Evolutionary conservation across 2,113 vertebrate genomes (phyloP).

Genomic region (Nibea coibor): DNA sequence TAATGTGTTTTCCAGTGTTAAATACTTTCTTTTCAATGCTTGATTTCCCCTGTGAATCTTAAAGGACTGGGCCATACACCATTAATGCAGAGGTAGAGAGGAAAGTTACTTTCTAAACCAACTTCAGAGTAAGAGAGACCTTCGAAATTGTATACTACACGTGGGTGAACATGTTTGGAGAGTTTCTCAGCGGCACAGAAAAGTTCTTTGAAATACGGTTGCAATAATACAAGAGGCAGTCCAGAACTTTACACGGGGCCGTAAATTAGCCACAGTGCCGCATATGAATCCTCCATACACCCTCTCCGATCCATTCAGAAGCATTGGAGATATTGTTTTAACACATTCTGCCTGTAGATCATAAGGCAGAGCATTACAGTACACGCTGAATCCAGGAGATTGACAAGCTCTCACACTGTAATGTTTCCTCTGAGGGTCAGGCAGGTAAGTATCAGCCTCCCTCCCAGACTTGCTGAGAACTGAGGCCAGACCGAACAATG

Average conservation of each 20-base stretch:
- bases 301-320: conserved; percentile 56
- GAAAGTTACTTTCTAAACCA: conserved; percentile 66
- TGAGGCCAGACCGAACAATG: conserved; percentile 73
- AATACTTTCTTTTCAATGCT: conserved; percentile 79
- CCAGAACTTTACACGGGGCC: conserved; percentile 68
- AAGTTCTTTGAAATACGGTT: conserved; percentile 77
- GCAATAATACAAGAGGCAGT: conserved; percentile 80
- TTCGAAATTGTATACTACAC: conserved; percentile 65
- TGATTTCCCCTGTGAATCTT: conserved; percentile 79
- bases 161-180: conserved; percentile 73
- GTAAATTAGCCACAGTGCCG: conserved; percentile 72
- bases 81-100: conserved; percentile 62
- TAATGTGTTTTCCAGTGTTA: conserved; percentile 82
- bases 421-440: conserved; percentile 68
- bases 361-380: conserved; percentile 35
- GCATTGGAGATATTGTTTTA: conserved; percentile 74
- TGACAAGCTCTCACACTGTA: conserved; percentile 54
- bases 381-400: conserved; percentile 28
- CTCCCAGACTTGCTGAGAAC: conserved; percentile 52
- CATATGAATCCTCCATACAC: conserved; percentile 67
- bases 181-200: conserved; percentile 68
- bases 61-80: conserved; percentile 73
- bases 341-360: conserved; percentile 73
- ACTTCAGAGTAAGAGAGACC: conserved; percentile 45
- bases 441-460: conserved; percentile 65